These are phyloP conservation scores for Conus canariensis DNA, from an alignment of 2,888 invertebrate species.

Conservation along the genomic window DNA sequence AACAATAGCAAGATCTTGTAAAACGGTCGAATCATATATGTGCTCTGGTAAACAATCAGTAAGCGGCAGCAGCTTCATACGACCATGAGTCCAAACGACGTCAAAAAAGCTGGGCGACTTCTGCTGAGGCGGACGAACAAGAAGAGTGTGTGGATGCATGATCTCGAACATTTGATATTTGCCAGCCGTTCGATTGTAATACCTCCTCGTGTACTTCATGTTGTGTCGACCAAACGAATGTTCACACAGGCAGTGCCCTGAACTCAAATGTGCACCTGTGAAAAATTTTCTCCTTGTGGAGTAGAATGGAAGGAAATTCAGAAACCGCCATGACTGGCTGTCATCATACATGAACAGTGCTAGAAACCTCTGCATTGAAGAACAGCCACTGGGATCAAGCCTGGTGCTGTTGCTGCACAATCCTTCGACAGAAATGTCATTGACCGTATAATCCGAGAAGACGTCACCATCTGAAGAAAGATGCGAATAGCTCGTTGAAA, in stretches of 20 bases:
- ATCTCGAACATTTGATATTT: conserved; percentile 32
- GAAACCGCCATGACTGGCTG: background rate
- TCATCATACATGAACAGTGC: background rate
- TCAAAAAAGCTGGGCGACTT: background rate
- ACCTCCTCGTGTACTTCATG: conserved; percentile 7
- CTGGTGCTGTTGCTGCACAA: background rate
- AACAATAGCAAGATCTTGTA: background rate
- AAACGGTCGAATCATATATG: background rate
- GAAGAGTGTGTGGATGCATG: conserved; percentile 22
- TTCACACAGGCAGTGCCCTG: conserved; percentile 33
- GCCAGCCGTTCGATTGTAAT: conserved; percentile 13
- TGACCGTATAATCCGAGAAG: conserved; percentile 20
- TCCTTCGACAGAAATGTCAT: background rate
- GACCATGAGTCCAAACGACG: background rate
- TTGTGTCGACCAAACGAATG: conserved; percentile 28
- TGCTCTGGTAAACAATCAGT: conserved; percentile 14
- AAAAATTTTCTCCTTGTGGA: background rate
- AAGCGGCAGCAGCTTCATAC: background rate
- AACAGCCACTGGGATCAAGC: conserved; percentile 5
- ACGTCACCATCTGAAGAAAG: conserved; percentile 12
- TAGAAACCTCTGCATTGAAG: background rate
- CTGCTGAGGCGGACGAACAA: conserved; percentile 16
- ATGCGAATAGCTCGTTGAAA: conserved; percentile 27
- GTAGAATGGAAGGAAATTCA: background rate
- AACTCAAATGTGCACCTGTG: background rate